Evolutionary conservation across 2,113 vertebrate genomes (phyloP).

Genomic region (Scalopus aquaticus): DNA sequence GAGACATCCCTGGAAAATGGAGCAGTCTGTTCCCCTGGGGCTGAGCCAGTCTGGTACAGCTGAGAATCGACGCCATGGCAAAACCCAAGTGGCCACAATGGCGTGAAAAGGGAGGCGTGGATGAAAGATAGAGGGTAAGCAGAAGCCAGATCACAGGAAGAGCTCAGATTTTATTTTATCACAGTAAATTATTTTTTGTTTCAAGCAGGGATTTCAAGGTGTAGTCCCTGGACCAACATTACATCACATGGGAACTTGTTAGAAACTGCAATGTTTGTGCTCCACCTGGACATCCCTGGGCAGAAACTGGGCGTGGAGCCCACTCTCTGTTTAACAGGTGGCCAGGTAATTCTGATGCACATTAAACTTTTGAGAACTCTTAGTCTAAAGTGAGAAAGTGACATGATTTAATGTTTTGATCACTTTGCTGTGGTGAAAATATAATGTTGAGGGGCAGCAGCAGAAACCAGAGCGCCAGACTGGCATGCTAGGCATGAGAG

Average conservation of each 20-base stretch:
- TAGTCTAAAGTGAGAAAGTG: background rate
- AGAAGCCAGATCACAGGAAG: background rate
- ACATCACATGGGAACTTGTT: background rate
- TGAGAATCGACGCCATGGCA: background rate
- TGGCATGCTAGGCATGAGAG: background rate
- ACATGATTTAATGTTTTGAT: background rate
- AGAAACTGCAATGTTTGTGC: background rate
- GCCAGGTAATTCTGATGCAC: background rate
- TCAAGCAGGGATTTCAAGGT: background rate
- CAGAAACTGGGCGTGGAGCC: background rate
- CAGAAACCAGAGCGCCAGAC: background rate
- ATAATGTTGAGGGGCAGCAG: background rate
- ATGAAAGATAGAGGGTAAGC: background rate
- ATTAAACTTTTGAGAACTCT: background rate
- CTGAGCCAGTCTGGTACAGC: background rate
- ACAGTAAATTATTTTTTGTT: background rate
- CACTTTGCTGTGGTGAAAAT: background rate
- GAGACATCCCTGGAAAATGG: background rate
- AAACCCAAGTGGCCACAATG: background rate
- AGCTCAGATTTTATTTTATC: background rate
- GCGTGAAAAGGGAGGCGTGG: background rate
- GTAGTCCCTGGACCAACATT: background rate
- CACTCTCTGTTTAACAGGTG: background rate
- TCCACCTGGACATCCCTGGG: background rate
- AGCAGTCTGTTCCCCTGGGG: background rate